Conservation (phyloP, 2,797 vertebrate genomes). For the Malurus leucopterus region DNA sequence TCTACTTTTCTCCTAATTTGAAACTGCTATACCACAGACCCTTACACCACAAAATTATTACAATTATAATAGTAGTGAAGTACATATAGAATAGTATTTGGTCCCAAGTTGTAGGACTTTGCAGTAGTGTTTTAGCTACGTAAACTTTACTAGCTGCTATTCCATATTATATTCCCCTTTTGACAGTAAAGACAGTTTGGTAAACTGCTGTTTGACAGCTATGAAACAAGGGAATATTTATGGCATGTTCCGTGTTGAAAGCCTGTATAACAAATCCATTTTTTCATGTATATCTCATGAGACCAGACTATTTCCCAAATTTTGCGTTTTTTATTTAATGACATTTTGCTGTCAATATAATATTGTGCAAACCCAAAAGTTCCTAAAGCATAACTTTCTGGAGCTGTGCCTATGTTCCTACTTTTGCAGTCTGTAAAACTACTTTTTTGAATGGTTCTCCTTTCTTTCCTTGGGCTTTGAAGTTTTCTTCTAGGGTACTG, state of each 20-base stretch:
- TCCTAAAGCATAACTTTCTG: not conserved
- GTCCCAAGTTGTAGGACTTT: not conserved
- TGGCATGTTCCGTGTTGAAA: not conserved
- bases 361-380: not conserved
- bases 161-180: not conserved
- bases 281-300: not conserved
- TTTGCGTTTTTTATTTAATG: not conserved
- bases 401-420: not conserved
- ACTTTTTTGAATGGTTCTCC: not conserved
- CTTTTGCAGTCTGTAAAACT: not conserved
- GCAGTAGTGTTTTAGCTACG: not conserved
- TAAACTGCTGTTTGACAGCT: slow-evolving; percentile 3
- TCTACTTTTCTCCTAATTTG: not conserved
- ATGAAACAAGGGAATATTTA: not conserved
- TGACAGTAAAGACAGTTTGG: not conserved
- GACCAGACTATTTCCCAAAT: not conserved
- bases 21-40: not conserved
- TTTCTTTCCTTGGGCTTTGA: not conserved
- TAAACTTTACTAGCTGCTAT: not conserved
- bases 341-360: not conserved
- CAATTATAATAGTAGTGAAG: not conserved
- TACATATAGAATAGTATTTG: not conserved
- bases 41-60: not conserved
- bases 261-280: not conserved
- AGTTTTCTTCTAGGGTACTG: not conserved